Base-by-base conservation (phyloP, 2,888 invertebrate species). In the Ophraella communa region DNA sequence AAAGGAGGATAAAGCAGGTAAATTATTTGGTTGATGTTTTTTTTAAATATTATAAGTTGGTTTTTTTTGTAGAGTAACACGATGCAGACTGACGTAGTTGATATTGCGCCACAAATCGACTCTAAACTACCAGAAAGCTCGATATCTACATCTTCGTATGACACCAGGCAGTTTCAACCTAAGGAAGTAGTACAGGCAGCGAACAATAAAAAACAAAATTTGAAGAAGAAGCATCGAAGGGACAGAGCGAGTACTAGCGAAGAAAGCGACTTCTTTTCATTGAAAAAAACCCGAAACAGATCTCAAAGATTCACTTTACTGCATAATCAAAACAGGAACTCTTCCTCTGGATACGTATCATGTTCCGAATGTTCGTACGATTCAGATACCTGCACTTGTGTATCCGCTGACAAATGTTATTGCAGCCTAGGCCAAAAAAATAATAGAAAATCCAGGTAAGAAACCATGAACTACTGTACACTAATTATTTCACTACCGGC, bases 281-380 rank as follows among this genome's bases (percentile, higher is more conserved):
- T 82, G 70, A 76, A 78, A 33, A 69, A 70, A 44, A 76, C 75
- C 66, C 80, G 77, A 66, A 73, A 75, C 27, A 80, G 80, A 45
- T 76, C 76, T 3, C 73, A 73, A 17, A 68, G 67, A 8, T 62
- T 69, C 10, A 73, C 67, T 14, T 30, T 68, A 5, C 24, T 69
- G 3, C 67, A 69, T n/a, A 69, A 63, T 23, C 80, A 79, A 59
- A 79, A 81, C 61, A 73, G 80, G 8, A 81, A 81, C 69, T 85
- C 85, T 44, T 86, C 85, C 60, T 86, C 85, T 67, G 87, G 88
- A 7, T 94, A 94, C 77, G 93, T 94, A 1, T 93, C 93, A 2
- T 95, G 94, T 79, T 94, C 94, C 44, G 95, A 95, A 80, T 95
- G 95, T 78, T 89, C 89, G 70, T 91, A 90, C 77, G 94, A 94